These are phyloP conservation scores for Alosa alosa DNA, from an alignment of 2,113 vertebrate species.

Conservation along the genomic window DNA sequence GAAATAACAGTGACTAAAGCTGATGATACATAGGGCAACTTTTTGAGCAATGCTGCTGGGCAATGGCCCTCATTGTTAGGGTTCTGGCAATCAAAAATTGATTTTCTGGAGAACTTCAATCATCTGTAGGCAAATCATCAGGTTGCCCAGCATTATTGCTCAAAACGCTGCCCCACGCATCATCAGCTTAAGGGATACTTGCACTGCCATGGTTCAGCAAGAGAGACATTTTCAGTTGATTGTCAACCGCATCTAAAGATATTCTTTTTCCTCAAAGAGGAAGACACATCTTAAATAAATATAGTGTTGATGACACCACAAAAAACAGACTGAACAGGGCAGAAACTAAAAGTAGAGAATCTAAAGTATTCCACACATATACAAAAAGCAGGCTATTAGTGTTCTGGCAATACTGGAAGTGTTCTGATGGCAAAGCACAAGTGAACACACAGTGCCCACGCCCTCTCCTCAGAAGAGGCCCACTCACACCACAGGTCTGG, in stretches of 20 bases:
- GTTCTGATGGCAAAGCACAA: background rate
- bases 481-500: background rate
- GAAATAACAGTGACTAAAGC: background rate
- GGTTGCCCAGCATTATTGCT: too few relatives aligned
- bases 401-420: background rate
- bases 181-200: slow-evolving; percentile 19
- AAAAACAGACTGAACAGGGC: background rate
- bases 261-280: slow-evolving; percentile 54
- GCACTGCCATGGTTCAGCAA: slow-evolving; percentile 47
- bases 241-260: slow-evolving; percentile 71
- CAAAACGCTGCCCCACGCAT: too few relatives aligned
- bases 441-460: background rate
- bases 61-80: too few relatives aligned
- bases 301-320: background rate
- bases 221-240: slow-evolving; percentile 69
- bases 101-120: too few relatives aligned
- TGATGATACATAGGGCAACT: too few relatives aligned
- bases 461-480: background rate
- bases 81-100: too few relatives aligned
- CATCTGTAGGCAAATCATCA: too few relatives aligned
- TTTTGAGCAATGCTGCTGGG: too few relatives aligned
- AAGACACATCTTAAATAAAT: slow-evolving; percentile 59
- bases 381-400: slow-evolving; percentile 25
- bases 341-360: slow-evolving; percentile 24
- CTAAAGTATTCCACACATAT: slow-evolving; percentile 35